Evolutionary conservation across 2,888 invertebrate species (phyloP), one percentile per base, ranked within the genome.

Genomic region (Phasia obesa): DNA sequence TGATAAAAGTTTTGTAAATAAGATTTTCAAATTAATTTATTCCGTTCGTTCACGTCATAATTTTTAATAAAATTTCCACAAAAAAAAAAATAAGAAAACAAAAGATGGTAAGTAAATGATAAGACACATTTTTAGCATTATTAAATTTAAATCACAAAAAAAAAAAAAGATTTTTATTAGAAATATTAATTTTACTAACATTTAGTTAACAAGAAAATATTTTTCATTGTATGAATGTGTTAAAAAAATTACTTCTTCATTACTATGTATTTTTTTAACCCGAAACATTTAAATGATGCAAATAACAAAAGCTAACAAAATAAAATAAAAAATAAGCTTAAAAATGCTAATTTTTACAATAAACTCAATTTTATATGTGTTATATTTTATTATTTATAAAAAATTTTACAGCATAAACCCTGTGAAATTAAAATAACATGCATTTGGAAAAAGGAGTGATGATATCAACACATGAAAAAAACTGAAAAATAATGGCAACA

Each of bases 161-260:
- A 17, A 27, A 27, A 47, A 19, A 27, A 13, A 17, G 2, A 23
- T 23, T n/a, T 19, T 27, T 31, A 19, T 27, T 27, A 25, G 47
- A 27, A 17, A 27, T 25, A 42, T n/a, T 3, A 35, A 49, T 27
- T 64, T 27, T 55, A 59, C 19, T 23, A 44, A 73, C 21, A 47
- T 51, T 73, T 60, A 69, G 74, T 69, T 69, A 74, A 69, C 27
- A 75, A 31, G n/a, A 64, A 67, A 38, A 80, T 57, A 69, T 79
- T 81, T 57, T 21, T 35, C 31, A 57, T 67, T 65, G 69, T 57
- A 70, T 51, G 23, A 70, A 70, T 70, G 64, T 75, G 69, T 70
- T 35, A 35, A 74, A 74, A 55, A 80, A 80, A 55, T 80, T 57
- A 75, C 69, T 80, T 80, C 57, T 69, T 69, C 19, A 60, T 35